Evolutionary conservation across 2,797 vertebrate genomes (phyloP).

Genomic region (Brachyrhaphis roseni): DNA sequence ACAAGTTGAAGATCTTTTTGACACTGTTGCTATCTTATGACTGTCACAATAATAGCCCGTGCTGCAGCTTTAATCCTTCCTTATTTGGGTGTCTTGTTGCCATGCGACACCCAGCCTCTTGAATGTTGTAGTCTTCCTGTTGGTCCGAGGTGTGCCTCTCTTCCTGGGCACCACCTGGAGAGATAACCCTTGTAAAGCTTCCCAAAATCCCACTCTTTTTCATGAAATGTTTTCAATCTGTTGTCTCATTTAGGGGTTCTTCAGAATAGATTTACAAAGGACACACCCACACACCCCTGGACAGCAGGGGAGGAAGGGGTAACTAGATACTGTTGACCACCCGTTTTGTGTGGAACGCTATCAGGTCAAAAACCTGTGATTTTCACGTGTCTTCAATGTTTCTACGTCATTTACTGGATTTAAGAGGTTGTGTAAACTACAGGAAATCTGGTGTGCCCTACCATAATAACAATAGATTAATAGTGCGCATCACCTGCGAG

Average conservation of each 20-base stretch:
- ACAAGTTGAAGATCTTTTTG: constrained; percentile 34
- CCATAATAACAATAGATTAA: background rate
- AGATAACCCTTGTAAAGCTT: constrained; percentile 25
- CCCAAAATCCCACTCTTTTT: constrained; percentile 8
- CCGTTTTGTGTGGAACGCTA: background rate
- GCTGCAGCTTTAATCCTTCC: constrained; percentile 57
- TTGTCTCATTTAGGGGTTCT: constrained; percentile 12
- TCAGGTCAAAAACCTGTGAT: background rate
- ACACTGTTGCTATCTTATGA: constrained; percentile 46
- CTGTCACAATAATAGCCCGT: constrained; percentile 46
- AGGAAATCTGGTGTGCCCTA: background rate
- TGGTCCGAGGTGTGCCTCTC: constrained; percentile 45
- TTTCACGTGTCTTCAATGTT: constrained; percentile 1
- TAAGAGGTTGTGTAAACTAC: background rate
- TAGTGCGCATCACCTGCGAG: background rate
- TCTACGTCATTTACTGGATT: background rate
- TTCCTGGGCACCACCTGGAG: constrained; percentile 38
- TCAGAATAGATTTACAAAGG: constrained; percentile 17
- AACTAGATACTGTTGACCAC: constrained; percentile 25
- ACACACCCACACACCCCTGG: constrained; percentile 37
- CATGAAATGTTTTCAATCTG: constrained; percentile 32
- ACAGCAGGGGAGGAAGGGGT: constrained; percentile 29
- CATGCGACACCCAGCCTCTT: constrained; percentile 55
- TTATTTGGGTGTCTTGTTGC: constrained; percentile 46
- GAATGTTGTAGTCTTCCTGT: constrained; percentile 68